Evolutionary conservation across 2,888 invertebrate species (phyloP).

Genomic region (Pycnomerus fuliginosus): DNA sequence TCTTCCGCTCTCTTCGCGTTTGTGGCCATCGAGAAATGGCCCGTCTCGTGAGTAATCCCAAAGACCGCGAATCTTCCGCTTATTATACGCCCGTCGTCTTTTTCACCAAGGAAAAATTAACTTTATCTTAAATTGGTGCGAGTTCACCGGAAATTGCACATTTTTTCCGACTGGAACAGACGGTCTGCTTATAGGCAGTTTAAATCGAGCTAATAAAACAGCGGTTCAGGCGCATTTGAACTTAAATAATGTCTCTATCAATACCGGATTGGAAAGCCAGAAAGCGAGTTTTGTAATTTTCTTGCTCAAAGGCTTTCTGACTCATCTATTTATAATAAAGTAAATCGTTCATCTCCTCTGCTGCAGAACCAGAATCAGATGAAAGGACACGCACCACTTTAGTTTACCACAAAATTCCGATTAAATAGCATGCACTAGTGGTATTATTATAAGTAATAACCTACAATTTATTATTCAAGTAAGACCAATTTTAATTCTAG

Average conservation of each 20-base stretch:
- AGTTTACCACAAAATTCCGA: too few species aligned
- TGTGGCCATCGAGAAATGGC: too few species aligned
- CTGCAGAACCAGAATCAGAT: too few species aligned
- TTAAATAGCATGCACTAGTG: too few species aligned
- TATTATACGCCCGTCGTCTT: constrained; percentile 25
- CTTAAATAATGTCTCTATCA: constrained; percentile 45
- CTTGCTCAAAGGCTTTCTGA: constrained; percentile 35
- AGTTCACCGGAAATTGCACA: constrained; percentile 31
- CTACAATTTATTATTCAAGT: too few species aligned
- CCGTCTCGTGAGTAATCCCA: constrained; percentile 32
- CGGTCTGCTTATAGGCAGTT: constrained; percentile 27
- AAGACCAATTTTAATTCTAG: too few species aligned
- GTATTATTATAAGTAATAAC: too few species aligned
- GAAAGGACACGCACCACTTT: too few species aligned
- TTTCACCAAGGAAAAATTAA: constrained; percentile 30
- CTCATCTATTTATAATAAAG: too few species aligned
- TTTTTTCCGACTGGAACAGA: constrained; percentile 27
- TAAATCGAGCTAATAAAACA: constrained; percentile 29
- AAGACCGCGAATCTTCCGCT: constrained; percentile 25
- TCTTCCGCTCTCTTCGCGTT: too few species aligned
- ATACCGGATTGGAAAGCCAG: constrained; percentile 33
- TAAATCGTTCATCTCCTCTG: too few species aligned
- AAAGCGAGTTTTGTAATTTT: constrained; percentile 43
- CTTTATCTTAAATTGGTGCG: constrained; percentile 31
- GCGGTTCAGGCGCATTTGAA: constrained; percentile 27